Evolutionary conservation across 2,888 invertebrate species (phyloP).

Genomic region (Cloeon dipterum): DNA sequence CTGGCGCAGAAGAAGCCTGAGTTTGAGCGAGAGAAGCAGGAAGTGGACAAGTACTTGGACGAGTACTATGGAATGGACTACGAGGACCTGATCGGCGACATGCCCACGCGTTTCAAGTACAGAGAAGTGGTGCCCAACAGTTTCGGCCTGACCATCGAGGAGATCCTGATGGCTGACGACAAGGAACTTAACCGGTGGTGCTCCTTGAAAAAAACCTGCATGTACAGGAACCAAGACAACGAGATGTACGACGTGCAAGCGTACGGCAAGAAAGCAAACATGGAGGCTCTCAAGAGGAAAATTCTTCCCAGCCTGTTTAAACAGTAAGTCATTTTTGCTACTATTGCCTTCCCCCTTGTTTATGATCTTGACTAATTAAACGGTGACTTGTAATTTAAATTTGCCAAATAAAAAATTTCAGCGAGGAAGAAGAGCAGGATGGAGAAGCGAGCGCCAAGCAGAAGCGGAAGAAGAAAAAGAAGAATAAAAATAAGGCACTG

Average conservation of each 20-base stretch:
- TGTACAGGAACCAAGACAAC: slow-evolving; percentile 46
- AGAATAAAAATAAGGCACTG: slow-evolving; percentile 7
- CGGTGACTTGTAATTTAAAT: not conserved
- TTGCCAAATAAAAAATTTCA: not conserved
- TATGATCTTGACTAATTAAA: not conserved
- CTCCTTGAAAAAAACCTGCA: slow-evolving; percentile 68
- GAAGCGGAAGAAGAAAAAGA: slow-evolving; percentile 6
- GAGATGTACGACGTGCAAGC: slow-evolving; percentile 59
- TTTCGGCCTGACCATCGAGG: slow-evolving; percentile 75
- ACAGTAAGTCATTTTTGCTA: slow-evolving; percentile 11
- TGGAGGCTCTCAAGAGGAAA: slow-evolving; percentile 50
- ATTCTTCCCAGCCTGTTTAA: slow-evolving; percentile 54
- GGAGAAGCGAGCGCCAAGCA: slow-evolving; percentile 4
- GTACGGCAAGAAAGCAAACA: slow-evolving; percentile 48
- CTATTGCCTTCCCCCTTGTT: not conserved
- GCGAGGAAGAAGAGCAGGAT: slow-evolving; percentile 2
- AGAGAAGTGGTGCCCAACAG: slow-evolving; percentile 69
- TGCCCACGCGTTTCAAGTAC: slow-evolving; percentile 84
- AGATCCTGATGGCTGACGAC: slow-evolving; percentile 81
- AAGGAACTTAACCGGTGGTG: slow-evolving; percentile 90
- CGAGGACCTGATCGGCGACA: slow-evolving; percentile 72
- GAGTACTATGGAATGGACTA: slow-evolving; percentile 90
- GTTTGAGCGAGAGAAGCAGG: slow-evolving; percentile 39
- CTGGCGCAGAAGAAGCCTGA: slow-evolving; percentile 55
- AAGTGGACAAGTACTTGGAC: slow-evolving; percentile 61